A percentile compares a stretch with the other conserved stretches of the same genome.
Conservation (phyloP, 2,888 invertebrate species). For the Drosophila birchii region DNA sequence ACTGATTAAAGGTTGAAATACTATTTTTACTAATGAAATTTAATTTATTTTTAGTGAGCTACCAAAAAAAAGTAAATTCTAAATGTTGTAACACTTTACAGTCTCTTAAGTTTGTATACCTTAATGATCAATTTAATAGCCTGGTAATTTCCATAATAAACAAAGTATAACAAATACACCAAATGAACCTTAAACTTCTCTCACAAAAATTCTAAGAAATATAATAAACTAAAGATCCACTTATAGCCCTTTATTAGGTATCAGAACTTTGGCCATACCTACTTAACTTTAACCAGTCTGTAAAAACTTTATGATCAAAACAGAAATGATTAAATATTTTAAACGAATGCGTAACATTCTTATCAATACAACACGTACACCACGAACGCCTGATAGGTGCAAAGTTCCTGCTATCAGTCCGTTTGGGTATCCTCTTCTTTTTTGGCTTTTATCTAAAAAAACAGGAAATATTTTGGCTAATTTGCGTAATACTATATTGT, state of each 20-base stretch:
- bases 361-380: constrained; percentile 12
- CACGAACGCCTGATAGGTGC: constrained; percentile 27
- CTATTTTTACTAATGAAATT: not conserved
- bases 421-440: not conserved
- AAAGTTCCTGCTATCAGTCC: constrained; percentile 25
- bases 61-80: not conserved
- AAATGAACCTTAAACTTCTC: not conserved
- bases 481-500: constrained; percentile 25
- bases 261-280: not conserved
- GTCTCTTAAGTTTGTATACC: not conserved
- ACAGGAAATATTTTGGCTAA: constrained; percentile 11
- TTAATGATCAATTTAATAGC: not conserved
- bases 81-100: not conserved
- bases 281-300: not conserved
- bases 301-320: not conserved
- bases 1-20: no score
- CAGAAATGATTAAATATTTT: not conserved
- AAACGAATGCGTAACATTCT: constrained; percentile 12
- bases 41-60: not conserved
- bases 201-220: not conserved
- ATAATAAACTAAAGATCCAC: not conserved
- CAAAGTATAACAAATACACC: not conserved
- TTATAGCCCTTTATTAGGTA: not conserved
- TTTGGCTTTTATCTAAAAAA: constrained; percentile 21
- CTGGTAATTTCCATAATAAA: not conserved